A percentile compares a stretch with the other conserved stretches of the same genome.
Evolutionary conservation across 1,140 invertebrate species (phyloP).

Genomic region (Drosophila ambigua): DNA sequence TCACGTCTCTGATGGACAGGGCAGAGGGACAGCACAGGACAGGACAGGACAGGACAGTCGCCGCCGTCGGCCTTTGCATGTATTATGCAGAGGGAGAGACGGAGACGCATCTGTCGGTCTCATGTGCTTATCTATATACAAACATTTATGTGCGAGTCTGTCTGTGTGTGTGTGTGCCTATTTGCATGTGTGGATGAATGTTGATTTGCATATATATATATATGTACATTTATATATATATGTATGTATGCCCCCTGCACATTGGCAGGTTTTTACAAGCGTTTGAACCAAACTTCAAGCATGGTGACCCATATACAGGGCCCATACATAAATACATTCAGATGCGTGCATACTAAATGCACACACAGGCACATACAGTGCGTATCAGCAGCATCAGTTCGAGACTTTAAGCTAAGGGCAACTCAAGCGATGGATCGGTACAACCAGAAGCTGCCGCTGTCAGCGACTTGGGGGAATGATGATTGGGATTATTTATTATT

Average conservation of each 20-base stretch:
- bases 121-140: constrained; percentile 12
- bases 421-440: neutral
- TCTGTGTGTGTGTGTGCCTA: no score
- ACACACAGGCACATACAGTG: constrained; percentile 1
- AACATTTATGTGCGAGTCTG: neutral
- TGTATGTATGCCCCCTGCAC: neutral
- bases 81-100: constrained; percentile 31
- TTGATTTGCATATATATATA: constrained; percentile 33
- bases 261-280: constrained; percentile 26
- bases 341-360: neutral
- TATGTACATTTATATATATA: no score
- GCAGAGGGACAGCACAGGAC: constrained; percentile 23
- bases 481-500: no score
- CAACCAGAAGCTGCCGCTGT: neutral
- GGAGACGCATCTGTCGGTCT: neutral
- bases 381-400: constrained; percentile 5
- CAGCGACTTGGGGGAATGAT: no score
- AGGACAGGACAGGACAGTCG: constrained; percentile 23
- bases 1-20: constrained; percentile 12
- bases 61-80: constrained; percentile 31
- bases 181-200: constrained; percentile 1
- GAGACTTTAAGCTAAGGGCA: neutral
- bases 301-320: constrained; percentile 30
- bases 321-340: constrained; percentile 1
- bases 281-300: constrained; percentile 35